Base-by-base conservation (phyloP, 2,888 invertebrate species). In the Stenodema calcarata region DNA sequence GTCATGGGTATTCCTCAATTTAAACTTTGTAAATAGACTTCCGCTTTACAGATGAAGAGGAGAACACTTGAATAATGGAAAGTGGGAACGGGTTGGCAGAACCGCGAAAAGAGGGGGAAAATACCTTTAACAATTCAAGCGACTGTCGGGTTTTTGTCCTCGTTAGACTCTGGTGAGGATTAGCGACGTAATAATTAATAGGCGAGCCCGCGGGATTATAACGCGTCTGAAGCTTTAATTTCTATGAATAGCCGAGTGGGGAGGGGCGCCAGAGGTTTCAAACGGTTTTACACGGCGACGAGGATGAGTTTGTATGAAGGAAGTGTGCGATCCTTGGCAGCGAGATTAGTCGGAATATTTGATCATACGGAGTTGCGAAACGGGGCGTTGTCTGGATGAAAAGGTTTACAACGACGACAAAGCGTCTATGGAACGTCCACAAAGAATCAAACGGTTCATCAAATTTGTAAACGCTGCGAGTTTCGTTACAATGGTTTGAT, bases 201-300 rank as follows among this genome's bases (percentile, higher is more conserved):
- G 44, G 78, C 14, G 28, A 78, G 41, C 80, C 80, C 84, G 73
- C 70, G 73, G 75, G 84, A 84, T 84, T 84, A 84, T 84, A 70
- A 84, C 84, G 84, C 70, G 73, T 73, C 44, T 84, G 73, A 84
- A 84, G 84, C 84, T 84, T 84, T 84, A 84, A 84, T 84, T 84
- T 73, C 84, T 84, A 84, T 84, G 84, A 84, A 84, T 84, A 84
- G n/a, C 84, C 73, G 84, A 84, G 84, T 73, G 30, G 47, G 27
- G 62, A 16, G 62, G 23, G 69, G n/a, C 14, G 12, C 28, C 2
- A n/a, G 62, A 6, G 7, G 73, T 73, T 73, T 73, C 73, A 73
- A 73, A 73, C 73, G 73, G 73, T 73, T 73, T 73, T 73, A 30
- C 1, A 1, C 1, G 12, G 9, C 62, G 62, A 23, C 0, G 62